A percentile compares a stretch with the other conserved stretches of the same genome.
Conservation (phyloP, 2,797 vertebrate species). For the Chelon labrosus region DNA sequence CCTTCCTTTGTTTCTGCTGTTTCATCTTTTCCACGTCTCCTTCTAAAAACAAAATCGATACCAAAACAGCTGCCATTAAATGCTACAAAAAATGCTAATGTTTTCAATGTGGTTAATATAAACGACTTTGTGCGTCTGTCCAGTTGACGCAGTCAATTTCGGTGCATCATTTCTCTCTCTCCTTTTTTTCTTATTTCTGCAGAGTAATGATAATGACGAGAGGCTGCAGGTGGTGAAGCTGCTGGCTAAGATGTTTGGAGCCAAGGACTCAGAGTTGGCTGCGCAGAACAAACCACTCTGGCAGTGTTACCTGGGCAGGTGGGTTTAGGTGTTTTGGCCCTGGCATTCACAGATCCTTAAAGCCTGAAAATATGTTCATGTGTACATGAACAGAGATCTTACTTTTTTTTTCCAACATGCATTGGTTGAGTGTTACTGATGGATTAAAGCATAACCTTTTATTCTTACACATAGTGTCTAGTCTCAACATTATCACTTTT, state of each 20-base stretch:
- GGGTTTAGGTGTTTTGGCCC: conserved; percentile 10
- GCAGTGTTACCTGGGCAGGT: conserved; percentile 98
- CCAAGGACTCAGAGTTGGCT: conserved; percentile 97
- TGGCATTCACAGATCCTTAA: not conserved
- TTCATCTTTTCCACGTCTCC: not conserved
- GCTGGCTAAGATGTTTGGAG: conserved; percentile 99
- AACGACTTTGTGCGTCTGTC: conserved; percentile 35
- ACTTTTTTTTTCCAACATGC: no score
- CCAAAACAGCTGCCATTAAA: conserved; percentile 33
- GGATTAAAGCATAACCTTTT: no score
- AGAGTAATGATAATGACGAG: conserved; percentile 99
- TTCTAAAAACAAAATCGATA: conserved; percentile 35
- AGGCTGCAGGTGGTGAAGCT: conserved; percentile 97
- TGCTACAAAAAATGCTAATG: conserved; percentile 28
- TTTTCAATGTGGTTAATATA: conserved; percentile 36
- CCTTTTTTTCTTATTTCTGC: conserved; percentile 51
- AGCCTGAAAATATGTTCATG: not conserved
- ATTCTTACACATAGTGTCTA: no score
- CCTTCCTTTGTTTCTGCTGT: conserved; percentile 21
- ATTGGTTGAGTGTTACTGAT: no score
- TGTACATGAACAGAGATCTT: no score
- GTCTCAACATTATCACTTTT: not conserved
- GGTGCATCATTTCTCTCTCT: conserved; percentile 43
- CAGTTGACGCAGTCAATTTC: conserved; percentile 25
- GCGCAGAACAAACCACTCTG: conserved; percentile 98